These are phyloP conservation scores for Synanthedon andrenaeformis DNA, from an alignment of 2,888 invertebrate genomes.

Conservation along the genomic window DNA sequence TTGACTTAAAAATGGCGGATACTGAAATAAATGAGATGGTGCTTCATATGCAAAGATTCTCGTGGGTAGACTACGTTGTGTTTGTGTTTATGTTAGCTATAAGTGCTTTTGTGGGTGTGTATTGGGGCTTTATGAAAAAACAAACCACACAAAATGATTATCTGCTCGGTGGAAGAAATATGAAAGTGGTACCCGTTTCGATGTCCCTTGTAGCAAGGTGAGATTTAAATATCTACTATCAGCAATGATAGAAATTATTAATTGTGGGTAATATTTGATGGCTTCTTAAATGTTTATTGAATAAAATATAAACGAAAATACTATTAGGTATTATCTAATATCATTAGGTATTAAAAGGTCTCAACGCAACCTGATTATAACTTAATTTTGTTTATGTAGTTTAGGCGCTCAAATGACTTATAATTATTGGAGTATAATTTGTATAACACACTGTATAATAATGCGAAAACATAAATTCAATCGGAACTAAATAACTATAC, in stretches of 20 bases:
- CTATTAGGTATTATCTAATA: too few relatives aligned
- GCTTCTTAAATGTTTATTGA: neutral
- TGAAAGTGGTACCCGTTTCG: slow-evolving; percentile 85
- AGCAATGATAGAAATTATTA: slow-evolving; percentile 5
- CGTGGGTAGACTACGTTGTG: slow-evolving; percentile 81
- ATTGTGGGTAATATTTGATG: slow-evolving; percentile 6
- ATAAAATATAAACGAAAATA: too few relatives aligned
- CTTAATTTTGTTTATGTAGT: too few relatives aligned
- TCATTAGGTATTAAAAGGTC: too few relatives aligned
- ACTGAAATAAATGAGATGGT: slow-evolving; percentile 58
- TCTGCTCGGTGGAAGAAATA: slow-evolving; percentile 83
- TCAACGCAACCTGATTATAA: too few relatives aligned
- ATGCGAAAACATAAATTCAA: too few relatives aligned
- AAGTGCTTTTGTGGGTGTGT: slow-evolving; percentile 84
- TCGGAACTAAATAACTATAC: too few relatives aligned
- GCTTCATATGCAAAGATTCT: slow-evolving; percentile 73
- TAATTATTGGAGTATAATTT: too few relatives aligned
- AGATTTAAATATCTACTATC: neutral
- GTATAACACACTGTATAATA: too few relatives aligned
- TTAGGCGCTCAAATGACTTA: too few relatives aligned
- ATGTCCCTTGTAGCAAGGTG: slow-evolving; percentile 88
- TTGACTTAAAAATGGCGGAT: slow-evolving; percentile 28
- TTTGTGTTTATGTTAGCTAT: slow-evolving; percentile 81
- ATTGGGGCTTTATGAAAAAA: slow-evolving; percentile 81
- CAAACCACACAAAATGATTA: slow-evolving; percentile 76